Conservation (phyloP, 2,113 vertebrate genomes). For the Alosa alosa region DNA sequence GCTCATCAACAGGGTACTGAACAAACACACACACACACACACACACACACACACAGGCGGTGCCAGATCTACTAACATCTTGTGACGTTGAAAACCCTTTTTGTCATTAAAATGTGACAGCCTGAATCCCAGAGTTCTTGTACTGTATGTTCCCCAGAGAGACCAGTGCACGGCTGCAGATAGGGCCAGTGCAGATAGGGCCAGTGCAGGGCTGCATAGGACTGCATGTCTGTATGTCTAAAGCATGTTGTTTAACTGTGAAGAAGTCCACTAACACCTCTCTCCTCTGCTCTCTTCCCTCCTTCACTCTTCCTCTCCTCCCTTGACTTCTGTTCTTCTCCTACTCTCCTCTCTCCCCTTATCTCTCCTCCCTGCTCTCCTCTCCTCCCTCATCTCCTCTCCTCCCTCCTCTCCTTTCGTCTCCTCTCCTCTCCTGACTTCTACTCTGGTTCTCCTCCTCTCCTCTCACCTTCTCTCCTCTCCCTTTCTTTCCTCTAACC, state of each 20-base stretch:
- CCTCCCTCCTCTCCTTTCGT: neutral
- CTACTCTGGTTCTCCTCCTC: neutral
- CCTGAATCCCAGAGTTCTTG: no score
- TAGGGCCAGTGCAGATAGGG: no score
- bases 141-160: no score
- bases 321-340: neutral
- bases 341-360: neutral
- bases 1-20: slow-evolving; percentile 86
- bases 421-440: neutral
- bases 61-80: neutral
- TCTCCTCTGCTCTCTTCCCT: slow-evolving; percentile 32
- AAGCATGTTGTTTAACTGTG: no score
- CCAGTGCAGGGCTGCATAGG: no score
- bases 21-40: neutral
- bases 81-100: no score
- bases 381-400: neutral
- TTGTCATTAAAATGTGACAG: no score
- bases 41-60: slow-evolving; percentile 8
- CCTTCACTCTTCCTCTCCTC: neutral
- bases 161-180: no score
- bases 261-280: neutral
- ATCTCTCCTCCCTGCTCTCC: neutral
- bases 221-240: no score
- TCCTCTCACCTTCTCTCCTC: neutral
- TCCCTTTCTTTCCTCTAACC: neutral